Evolutionary conservation across 2,113 vertebrate species (phyloP), one percentile per base, ranked within the genome.

Genomic region (cattle (Bos taurus)): DNA sequence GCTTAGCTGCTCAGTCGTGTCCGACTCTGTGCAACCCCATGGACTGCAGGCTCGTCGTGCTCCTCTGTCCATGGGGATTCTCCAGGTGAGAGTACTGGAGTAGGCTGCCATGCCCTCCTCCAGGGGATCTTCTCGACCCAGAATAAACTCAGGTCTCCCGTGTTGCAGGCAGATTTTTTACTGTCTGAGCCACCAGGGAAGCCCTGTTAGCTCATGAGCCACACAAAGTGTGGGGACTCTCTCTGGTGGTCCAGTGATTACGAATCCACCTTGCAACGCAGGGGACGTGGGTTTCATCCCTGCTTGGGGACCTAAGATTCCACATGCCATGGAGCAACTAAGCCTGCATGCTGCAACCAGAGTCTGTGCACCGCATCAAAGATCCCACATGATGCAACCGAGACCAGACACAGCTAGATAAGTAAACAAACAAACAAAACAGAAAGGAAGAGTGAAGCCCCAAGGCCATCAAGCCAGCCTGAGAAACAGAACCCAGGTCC

Each of bases 221-320:
- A 83, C n/a, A 83, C 19, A n/a, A 12, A 50, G 21, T 5, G 28
- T 1, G 40, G 71, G 40, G 40, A 7, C 71, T 4, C 64, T 43
- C 71, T 36, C 36, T 26, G 71, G 71, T 26, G 71, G 21, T 7
- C 36, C 71, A 77, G 23, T 13, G 71, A 26, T 43, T 25, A 26
- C 1, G 0, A 26, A 43, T 25, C 36, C 36, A 7, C 23, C 6
- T 1, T 14, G 21, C 71, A 6, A 43, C 0, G 36, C 36, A 43
- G 71, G 71, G 23, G 36, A 25, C 6, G 1, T 43, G 71, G 21
- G 71, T 43, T 14, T 6, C 36, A 77, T 3, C 36, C 21, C 71
- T 77, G 71, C 21, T 7, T 14, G 12, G 23, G 21, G 36, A 43
- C 14, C 36, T 11, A 40, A 74, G n/a, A 74, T 3, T 21, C 5